Percentiles rank a stretch among this genome's conserved stretches.
Evolutionary conservation across 2,113 vertebrate genomes (phyloP).

Genomic region (Apodemus speciosus): DNA sequence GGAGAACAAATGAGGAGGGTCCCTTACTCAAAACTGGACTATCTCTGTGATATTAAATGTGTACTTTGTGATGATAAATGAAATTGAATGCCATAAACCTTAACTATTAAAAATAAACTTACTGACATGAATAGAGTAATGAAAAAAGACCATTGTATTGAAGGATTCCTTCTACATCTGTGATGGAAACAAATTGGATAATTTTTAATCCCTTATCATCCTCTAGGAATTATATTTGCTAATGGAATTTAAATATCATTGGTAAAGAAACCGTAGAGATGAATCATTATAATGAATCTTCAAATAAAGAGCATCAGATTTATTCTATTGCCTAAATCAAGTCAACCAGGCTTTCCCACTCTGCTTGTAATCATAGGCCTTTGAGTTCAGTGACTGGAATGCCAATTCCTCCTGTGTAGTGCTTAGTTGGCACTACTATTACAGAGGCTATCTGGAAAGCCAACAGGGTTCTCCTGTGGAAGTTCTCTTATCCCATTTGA

Average conservation of each 20-base stretch:
- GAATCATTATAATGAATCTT: conserved; percentile 63
- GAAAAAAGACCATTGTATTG: conserved; percentile 36
- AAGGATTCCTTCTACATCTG: conserved; percentile 50
- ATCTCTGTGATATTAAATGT: conserved; percentile 52
- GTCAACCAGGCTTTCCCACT: conserved; percentile 51
- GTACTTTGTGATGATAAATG: conserved; percentile 42
- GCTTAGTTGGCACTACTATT: conserved; percentile 21
- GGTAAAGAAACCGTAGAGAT: conserved; percentile 68
- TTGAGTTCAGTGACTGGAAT: conserved; percentile 35
- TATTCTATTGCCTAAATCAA: conserved; percentile 67
- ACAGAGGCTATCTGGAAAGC: conserved; percentile 45
- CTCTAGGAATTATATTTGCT: conserved; percentile 65
- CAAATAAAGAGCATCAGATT: conserved; percentile 64
- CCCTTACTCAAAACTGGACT: conserved; percentile 36
- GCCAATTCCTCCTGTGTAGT: neutral
- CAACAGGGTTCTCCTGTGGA: neutral
- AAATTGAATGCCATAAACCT: conserved; percentile 39
- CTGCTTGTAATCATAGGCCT: conserved; percentile 14
- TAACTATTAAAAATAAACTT: conserved; percentile 50
- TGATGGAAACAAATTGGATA: conserved; percentile 60
- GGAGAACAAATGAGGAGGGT: conserved; percentile 30
- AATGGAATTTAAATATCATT: conserved; percentile 65
- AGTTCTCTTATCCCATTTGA: neutral
- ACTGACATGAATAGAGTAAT: conserved; percentile 20
- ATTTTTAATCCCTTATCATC: conserved; percentile 61